phyloP scores from a whole-genome alignment of 2,888 invertebrate species.

The Tiliacea aurago region DNA sequence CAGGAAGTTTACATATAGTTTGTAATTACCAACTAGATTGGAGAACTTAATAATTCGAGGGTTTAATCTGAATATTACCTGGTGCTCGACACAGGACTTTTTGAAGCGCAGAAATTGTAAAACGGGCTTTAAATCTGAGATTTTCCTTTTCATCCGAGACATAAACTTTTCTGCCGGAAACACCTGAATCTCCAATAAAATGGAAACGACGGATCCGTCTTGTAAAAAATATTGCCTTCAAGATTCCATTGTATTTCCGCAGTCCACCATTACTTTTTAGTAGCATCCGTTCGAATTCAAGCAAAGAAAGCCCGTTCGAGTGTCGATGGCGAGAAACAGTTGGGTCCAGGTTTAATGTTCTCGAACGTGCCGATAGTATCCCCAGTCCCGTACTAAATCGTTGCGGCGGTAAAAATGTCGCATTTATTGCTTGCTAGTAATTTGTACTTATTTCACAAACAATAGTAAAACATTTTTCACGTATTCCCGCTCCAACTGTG shows the following conservation, averaged over 20 bases:
- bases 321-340: slow-evolving; percentile 72
- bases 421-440: slow-evolving; percentile 67
- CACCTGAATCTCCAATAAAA: slow-evolving; percentile 53
- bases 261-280: slow-evolving; percentile 73
- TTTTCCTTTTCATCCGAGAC: slow-evolving; percentile 12
- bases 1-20: not conserved
- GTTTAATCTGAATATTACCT: slow-evolving; percentile 4
- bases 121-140: slow-evolving; percentile 11
- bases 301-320: slow-evolving; percentile 63
- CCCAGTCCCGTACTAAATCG: slow-evolving; percentile 64
- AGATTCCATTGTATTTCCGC: slow-evolving; percentile 54
- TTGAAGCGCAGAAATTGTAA: slow-evolving; percentile 7
- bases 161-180: slow-evolving; percentile 43
- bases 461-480: slow-evolving; percentile 65
- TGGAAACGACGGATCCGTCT: slow-evolving; percentile 58
- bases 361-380: slow-evolving; percentile 76
- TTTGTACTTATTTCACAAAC: slow-evolving; percentile 69
- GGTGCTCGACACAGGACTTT: slow-evolving; percentile 1
- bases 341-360: slow-evolving; percentile 77
- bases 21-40: not conserved
- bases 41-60: not conserved
- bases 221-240: slow-evolving; percentile 60
- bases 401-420: slow-evolving; percentile 63
- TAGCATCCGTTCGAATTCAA: slow-evolving; percentile 65
- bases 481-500: slow-evolving; percentile 56